phyloP scores from a whole-genome alignment of 1,140 invertebrate species.

The Gyrodactylus bullatarudis region DNA sequence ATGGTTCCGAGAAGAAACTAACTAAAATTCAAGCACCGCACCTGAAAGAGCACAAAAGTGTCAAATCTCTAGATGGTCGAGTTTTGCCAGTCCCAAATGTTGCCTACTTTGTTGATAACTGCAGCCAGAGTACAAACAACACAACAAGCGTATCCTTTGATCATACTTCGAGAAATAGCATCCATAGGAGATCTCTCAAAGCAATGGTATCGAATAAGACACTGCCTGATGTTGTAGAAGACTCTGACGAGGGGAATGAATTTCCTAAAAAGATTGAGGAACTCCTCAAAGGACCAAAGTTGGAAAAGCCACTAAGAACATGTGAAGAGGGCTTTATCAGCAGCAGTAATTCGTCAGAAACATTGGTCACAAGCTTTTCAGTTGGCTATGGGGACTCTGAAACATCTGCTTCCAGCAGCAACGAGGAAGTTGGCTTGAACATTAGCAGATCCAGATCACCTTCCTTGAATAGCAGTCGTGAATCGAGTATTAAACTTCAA shows the following conservation, averaged over 20 bases:
- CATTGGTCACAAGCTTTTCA: not conserved
- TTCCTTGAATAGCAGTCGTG: not conserved
- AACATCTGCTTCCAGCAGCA: not conserved
- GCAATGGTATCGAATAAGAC: not conserved
- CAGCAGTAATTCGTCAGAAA: not conserved
- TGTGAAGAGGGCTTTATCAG: no score
- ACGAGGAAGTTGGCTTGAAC: not conserved
- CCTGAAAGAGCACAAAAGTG: not conserved
- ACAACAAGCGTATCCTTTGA: not conserved
- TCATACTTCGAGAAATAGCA: not conserved
- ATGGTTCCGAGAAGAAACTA: not conserved
- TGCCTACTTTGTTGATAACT: not conserved
- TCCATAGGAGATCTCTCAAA: not conserved
- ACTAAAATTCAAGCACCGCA: not conserved
- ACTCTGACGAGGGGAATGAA: not conserved
- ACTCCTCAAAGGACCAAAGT: not conserved
- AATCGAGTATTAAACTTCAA: not conserved
- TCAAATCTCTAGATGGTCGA: not conserved
- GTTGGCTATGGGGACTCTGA: not conserved
- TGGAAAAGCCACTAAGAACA: not conserved
- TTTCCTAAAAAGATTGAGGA: not conserved
- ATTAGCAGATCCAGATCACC: not conserved
- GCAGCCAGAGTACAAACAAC: not conserved
- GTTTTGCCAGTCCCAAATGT: not conserved
- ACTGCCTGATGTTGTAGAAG: not conserved